Percentiles rank a stretch among this genome's conserved stretches.
phyloP scores from a whole-genome alignment of 2,888 invertebrate genomes.

The Hermodice carunculata region DNA sequence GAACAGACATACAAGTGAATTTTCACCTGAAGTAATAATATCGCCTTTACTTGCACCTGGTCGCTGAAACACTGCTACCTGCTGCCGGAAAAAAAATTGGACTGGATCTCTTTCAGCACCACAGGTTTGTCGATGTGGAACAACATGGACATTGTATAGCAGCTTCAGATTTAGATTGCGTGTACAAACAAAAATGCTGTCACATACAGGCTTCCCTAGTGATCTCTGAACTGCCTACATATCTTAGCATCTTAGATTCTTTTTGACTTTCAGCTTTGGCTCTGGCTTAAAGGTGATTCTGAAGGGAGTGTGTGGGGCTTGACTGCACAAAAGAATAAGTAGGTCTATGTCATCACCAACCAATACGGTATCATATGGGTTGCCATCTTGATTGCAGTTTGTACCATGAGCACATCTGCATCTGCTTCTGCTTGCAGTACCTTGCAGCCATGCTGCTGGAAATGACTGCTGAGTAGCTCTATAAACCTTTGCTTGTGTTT shows the following conservation, averaged over 20 bases:
- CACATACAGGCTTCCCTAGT: neutral
- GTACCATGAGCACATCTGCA: constrained; percentile 49
- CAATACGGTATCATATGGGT: constrained; percentile 21
- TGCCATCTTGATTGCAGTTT: constrained; percentile 37
- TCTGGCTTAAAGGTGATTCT: neutral
- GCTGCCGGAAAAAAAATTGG: neutral
- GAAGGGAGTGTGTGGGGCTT: too few species aligned
- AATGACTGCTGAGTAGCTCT: neutral
- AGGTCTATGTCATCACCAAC: constrained; percentile 53
- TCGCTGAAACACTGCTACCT: neutral
- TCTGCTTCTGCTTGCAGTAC: constrained; percentile 41
- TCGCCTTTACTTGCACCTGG: neutral
- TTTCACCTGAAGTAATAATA: neutral
- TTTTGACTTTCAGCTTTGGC: neutral
- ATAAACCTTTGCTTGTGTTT: constrained; percentile 10
- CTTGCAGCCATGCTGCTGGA: constrained; percentile 18
- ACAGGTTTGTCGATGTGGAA: constrained; percentile 12
- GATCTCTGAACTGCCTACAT: too few species aligned
- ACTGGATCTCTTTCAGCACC: neutral
- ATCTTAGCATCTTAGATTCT: neutral
- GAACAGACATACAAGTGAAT: neutral
- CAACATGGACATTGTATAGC: constrained; percentile 15
- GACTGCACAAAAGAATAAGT: constrained; percentile 43
- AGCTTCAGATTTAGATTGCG: constrained; percentile 12
- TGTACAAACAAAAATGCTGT: constrained; percentile 13